Evolutionary conservation across 37 sponge, comb jelly and placozoan species (phyloP).

Genomic region (Ianthella basta): DNA sequence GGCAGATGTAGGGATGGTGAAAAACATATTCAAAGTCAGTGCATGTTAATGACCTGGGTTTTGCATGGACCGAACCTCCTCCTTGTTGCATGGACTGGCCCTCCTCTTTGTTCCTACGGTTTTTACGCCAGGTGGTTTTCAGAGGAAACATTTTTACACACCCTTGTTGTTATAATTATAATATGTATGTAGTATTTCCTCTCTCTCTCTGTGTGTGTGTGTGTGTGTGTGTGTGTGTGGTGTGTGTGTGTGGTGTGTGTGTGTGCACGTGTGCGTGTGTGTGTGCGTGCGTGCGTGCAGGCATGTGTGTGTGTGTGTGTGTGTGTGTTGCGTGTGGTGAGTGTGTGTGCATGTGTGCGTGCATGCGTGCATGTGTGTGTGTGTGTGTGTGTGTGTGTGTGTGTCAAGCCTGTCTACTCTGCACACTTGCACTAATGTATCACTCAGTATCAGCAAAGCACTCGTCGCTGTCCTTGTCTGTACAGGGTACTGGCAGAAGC

Average conservation of each 20-base stretch:
- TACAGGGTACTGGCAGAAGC: constrained; percentile 21
- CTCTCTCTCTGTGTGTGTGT: constrained; percentile 16
- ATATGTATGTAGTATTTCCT: too few relatives aligned
- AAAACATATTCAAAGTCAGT: too few relatives aligned
- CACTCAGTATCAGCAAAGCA: neutral
- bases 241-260: constrained; percentile 10
- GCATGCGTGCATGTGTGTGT: too few relatives aligned
- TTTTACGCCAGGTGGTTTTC: too few relatives aligned
- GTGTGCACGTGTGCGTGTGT: neutral
- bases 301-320: constrained; percentile 19
- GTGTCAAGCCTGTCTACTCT: neutral
- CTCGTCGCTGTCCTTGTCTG: neutral
- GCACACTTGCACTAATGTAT: neutral
- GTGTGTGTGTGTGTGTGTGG: constrained; percentile 44
- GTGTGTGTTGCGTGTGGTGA: neutral
- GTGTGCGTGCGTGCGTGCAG: neutral
- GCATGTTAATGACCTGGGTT: too few relatives aligned
- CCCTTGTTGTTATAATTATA: too few relatives aligned
- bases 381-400: too few relatives aligned
- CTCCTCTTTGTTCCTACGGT: too few relatives aligned
- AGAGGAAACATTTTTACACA: too few relatives aligned
- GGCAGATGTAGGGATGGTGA: too few relatives aligned
- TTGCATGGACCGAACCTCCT: too few relatives aligned
- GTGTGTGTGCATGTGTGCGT: neutral
- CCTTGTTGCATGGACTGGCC: too few relatives aligned